Conservation (phyloP, 2,113 vertebrate species). For the Psophia crepitans region DNA sequence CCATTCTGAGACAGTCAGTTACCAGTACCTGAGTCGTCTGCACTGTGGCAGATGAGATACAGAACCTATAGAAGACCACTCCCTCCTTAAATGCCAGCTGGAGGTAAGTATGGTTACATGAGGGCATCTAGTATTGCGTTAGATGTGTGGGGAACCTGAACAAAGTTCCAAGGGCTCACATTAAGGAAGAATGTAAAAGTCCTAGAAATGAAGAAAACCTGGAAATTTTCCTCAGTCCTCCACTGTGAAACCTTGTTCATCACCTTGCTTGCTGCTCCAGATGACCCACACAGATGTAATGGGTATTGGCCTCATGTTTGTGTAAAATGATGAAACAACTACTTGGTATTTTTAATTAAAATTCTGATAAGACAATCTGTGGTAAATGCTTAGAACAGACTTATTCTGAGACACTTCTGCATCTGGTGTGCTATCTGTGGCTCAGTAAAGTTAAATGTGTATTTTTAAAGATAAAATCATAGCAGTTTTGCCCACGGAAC, state of each 20-base stretch:
- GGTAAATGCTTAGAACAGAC: background rate
- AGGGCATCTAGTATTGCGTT: background rate
- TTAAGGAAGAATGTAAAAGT: background rate
- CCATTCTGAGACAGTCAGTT: background rate
- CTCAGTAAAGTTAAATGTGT: slow-evolving; percentile 15
- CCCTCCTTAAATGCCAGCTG: background rate
- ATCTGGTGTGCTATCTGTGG: slow-evolving; percentile 44
- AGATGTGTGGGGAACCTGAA: background rate
- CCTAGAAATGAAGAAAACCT: background rate
- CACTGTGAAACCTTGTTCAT: background rate
- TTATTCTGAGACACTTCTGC: slow-evolving; percentile 34
- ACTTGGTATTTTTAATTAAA: background rate
- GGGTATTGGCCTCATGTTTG: background rate
- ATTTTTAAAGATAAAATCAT: slow-evolving; percentile 45
- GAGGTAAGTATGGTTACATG: background rate
- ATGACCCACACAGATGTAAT: background rate
- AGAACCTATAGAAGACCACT: background rate
- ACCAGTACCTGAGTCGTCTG: background rate
- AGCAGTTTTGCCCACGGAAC: slow-evolving; percentile 46
- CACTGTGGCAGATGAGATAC: background rate
- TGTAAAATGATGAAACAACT: background rate
- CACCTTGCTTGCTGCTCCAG: background rate
- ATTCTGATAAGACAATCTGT: background rate
- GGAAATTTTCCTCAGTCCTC: background rate
- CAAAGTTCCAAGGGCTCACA: background rate